Base-by-base conservation (phyloP, 2,888 invertebrate genomes). In the Epiblema foenella region DNA sequence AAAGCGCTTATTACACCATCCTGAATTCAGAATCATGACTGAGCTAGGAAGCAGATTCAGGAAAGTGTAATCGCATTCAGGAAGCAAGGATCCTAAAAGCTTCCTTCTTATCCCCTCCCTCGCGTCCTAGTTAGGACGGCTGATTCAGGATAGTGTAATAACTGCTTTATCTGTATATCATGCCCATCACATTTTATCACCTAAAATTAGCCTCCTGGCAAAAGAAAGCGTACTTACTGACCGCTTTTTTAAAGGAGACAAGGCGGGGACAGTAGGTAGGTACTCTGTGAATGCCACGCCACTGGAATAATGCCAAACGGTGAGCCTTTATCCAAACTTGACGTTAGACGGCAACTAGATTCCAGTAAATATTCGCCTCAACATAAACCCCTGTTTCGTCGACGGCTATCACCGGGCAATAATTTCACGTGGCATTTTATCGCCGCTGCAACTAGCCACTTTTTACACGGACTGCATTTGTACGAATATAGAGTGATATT, bases 341-440 rank as follows among this genome's bases (percentile, higher is more conserved):
- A 49, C 29, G 24, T 42, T 59, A n/a, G 37, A n/a, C 39, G n/a
- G 63, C 33, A 52, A 64, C 63, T 57, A 51, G 51, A 51, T 29
- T 59, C 24, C 64, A 58, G 54, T 54, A 42, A 59, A 59, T 59
- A 54, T 64, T 64, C 64, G 42, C 58, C 58, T 29, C 33, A 58
- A 69, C 51, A 42, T 62, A 46, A 69, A 59, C 58, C 64, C 54
- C 54, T 49, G 59, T 66, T 66, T 39, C 65, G 56, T 20, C 18
- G 33, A 24, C 18, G 65, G 46, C 46, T 74, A 74, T 74, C 65
- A 69, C 66, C 58, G 20, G 59, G 72, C 49, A 65, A 72, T 74
- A 72, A 74, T 63, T 74, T 57, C 51, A 63, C 46, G 66, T 33
- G 54, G 57, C 51, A 66, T 69, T 74, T 74, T 74, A 74, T 74